Percentiles rank a stretch among this genome's conserved stretches.
Conservation (phyloP, 2,113 vertebrate genomes). For the Pongo abelii region DNA sequence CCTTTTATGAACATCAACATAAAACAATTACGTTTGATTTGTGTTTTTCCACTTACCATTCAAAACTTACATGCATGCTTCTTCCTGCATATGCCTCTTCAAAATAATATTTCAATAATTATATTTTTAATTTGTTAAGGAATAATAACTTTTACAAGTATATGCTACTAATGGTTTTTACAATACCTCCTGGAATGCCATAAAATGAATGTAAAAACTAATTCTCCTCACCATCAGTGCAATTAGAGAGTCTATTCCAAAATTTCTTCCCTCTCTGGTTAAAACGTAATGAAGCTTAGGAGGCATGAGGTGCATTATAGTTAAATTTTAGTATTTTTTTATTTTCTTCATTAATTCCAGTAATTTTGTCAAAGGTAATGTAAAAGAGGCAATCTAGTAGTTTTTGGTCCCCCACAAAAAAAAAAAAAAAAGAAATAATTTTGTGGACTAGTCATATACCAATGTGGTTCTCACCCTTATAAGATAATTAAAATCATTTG, state of each 20-base stretch:
- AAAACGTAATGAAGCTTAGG: constrained; percentile 9
- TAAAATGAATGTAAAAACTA: background rate
- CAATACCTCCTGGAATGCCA: background rate
- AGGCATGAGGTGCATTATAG: background rate
- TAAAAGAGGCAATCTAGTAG: background rate
- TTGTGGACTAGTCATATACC: background rate
- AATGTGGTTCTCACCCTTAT: background rate
- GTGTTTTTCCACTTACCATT: background rate
- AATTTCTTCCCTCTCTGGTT: background rate
- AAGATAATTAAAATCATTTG: background rate
- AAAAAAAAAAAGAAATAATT: background rate
- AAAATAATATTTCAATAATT: background rate
- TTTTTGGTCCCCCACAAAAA: background rate
- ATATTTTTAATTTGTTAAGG: background rate
- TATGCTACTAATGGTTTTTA: background rate
- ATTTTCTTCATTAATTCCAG: too few relatives aligned
- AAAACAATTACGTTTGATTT: background rate
- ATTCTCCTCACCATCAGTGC: background rate
- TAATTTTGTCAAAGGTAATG: background rate
- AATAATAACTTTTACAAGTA: too few relatives aligned
- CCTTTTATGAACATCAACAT: background rate
- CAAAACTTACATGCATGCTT: background rate
- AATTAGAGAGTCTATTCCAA: background rate
- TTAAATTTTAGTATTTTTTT: background rate
- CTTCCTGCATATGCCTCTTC: background rate